Base-by-base conservation (phyloP, 1,140 invertebrate species). In the Saccostrea glomerata region DNA sequence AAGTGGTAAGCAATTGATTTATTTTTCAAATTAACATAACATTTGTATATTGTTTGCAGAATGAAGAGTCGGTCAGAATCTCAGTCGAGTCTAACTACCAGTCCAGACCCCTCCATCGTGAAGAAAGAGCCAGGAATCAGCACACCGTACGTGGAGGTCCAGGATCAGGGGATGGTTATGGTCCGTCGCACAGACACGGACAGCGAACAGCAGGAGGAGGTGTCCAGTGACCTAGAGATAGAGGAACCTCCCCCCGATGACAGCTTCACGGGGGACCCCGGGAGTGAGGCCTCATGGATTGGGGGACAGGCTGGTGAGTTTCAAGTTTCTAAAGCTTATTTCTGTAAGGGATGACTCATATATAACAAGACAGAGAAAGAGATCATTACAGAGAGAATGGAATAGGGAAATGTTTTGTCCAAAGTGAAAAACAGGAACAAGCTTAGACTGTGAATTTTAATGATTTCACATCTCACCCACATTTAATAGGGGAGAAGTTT, bases 181-280 rank as follows among this genome's bases (percentile, higher is more conserved):
- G 47, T 86, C 23, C 70, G 70, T 63, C 85, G 70, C 23, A 17
- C 63, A n/a, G 85, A 70, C 58, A 73, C 85, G 40, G 63, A 63
- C 40, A 63, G 23, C 0, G 66, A 87, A 13, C 66, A 87, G 40
- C 63, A 82, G 36, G 70, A 77, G 47, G 86, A 87, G 40, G 86
- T 58, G 56, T 56, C 86, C 20, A 87, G 86, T 87, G 86, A 87
- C 63, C 40, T 84, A 40, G 82, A 84, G 54, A 55, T 84, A 20
- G 82, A 84, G 54, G 86, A 87, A 82, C 77, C 66, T n/a, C 66
- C 86, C 12, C 70, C 54, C 30, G 86, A 87, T n/a, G 86, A 87
- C 17, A 56, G 82, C 7, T 55, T 54, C 7, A 54, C 54, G 23
- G 54, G 70, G 1, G 70, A 77, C 13, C 36, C 54, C 0, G 40